phyloP scores from a whole-genome alignment of 2,888 invertebrate species.

The Drosophila heteroneura region DNA sequence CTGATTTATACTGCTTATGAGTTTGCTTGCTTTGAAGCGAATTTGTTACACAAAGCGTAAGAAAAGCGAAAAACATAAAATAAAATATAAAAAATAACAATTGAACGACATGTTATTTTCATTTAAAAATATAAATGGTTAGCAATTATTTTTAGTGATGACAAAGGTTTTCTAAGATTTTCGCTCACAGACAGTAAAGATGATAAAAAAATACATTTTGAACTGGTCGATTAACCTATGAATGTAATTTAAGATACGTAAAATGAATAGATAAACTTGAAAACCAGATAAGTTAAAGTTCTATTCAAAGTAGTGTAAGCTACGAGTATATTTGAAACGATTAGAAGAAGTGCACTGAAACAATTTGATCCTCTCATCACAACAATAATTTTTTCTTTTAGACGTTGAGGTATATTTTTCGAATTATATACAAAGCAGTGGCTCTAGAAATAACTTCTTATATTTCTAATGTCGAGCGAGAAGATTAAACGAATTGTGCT shows the following conservation, averaged over 20 bases:
- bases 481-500: slow-evolving; percentile 18
- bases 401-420: not conserved
- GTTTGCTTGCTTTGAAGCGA: not conserved
- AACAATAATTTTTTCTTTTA: not conserved
- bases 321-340: not conserved
- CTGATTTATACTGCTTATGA: not conserved
- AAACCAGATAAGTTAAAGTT: not conserved
- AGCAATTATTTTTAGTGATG: not conserved
- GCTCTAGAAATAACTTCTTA: not conserved
- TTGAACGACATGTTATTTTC: not conserved
- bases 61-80: not conserved
- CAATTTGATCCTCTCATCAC: not conserved
- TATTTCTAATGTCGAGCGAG: not conserved
- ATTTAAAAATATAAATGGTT: not conserved
- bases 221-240: not conserved
- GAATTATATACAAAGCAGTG: not conserved
- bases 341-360: not conserved
- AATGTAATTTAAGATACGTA: not conserved
- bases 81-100: not conserved
- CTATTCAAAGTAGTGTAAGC: not conserved
- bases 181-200: not conserved
- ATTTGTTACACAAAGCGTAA: not conserved
- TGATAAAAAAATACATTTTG: not conserved
- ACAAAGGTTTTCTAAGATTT: not conserved
- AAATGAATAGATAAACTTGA: not conserved